Base-by-base conservation (phyloP, 1,140 invertebrate species). In the Drosophila novamexicana region DNA sequence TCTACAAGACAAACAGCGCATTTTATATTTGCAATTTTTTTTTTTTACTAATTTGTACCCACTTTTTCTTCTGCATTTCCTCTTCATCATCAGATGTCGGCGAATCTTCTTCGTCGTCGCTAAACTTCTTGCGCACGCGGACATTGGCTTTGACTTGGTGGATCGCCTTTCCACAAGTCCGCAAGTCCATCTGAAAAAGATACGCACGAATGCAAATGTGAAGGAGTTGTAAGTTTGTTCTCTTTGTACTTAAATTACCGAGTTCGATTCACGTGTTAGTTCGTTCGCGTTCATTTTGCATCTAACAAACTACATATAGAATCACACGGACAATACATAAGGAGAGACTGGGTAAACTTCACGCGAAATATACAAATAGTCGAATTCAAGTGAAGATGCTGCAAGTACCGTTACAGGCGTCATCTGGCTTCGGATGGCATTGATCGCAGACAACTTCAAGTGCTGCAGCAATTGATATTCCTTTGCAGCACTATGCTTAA, bases 331-430 rank as follows among this genome's bases (percentile, higher is more conserved):
- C 10, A 49, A 22, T 12, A 37, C 16, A 49, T 2, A 29, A 12
- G 18, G 1, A n/a, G 4, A n/a, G 4, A 47, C 22, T 32, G 29
- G 7, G n/a, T 16, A 47, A 49, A 50, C n/a, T 67, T 50, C 34
- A 40, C 37, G n/a, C 1, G 34, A 58, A 40, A 50, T 8, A 34
- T 7, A 49, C 32, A 29, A 57, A 66, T 57, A 16, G 12, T 59
- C 4, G 5, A 34, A 4, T 65, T 36, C 29, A 29, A 49, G 1
- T 37, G 18, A 16, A 39, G 16, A 37, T 16, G 44, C 42, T 7
- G 44, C 36, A 44, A 37, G 32, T 59, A 67, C 69, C 69, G 69
- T 72, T 72, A 72, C 9, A 39, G 47, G n/a, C 34, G 32, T 16
- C 63, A 72, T 36, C 39, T 72, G 63, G 7, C 16, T 32, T 8